Base-by-base conservation (phyloP, 1,140 invertebrate genomes). In the Caerostris darwini region DNA sequence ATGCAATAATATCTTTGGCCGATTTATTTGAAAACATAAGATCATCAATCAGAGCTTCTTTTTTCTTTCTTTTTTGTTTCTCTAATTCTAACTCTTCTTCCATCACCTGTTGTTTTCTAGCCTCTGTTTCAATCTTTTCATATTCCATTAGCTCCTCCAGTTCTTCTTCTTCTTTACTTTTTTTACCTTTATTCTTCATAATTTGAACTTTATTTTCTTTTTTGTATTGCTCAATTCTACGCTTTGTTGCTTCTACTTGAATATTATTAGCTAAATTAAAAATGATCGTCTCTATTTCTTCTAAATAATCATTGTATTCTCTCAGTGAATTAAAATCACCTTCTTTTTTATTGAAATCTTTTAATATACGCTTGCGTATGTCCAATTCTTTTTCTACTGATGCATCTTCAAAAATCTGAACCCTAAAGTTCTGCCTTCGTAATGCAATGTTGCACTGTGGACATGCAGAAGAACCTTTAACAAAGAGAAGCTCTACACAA, bases 311-410 rank as follows among this genome's bases (percentile, higher is more conserved):
- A 96, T 99, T 99, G 96, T 98, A 99, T 95, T 99, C 98, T 86
- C 97, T 96, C 61, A 98, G 95, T 5, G 97, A 96, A 7, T 96
- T 95, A 96, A 99, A 99, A 96, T 99, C 98, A 95, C 99, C 98
- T 96, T 99, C 98, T 95, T 97, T 98, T 95, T 99, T 98, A 95
- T 99, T 99, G 95, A 98, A 99, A 96, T 99, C 98, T 95, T 98
- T 97, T 1, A 99, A 96, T 56, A 99, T 97, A 95, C 97, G 97
- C 96, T 98, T 98, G 34, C 99, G 96, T 95, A 99, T 99, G 95
- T 99, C 99, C 8, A 99, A 97, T 97, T 99, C 99, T 96, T 99
- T 99, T 96, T 99, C 99, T 3, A 99, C 98, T 96, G 97, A 97
- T 3, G 99, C 96, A 97, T 99, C 99, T 97, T 99, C 99, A 96